Evolutionary conservation across 2,888 invertebrate genomes (phyloP).

Genomic region (Brenthis hecate): DNA sequence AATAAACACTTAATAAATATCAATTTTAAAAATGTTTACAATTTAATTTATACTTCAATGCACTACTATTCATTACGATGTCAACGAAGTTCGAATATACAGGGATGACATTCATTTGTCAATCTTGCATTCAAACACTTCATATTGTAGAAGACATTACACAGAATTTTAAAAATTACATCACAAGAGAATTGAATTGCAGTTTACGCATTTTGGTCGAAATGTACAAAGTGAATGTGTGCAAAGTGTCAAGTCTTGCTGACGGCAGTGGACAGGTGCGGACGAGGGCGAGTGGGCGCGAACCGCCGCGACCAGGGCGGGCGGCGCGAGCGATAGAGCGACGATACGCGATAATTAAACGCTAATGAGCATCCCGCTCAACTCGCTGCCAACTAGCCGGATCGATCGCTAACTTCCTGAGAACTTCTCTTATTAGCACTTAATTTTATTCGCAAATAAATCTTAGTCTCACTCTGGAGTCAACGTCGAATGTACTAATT

Average conservation of each 20-base stretch:
- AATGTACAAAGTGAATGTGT: too few species aligned
- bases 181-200: too few species aligned
- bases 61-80: not conserved
- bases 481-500: conserved; percentile 2
- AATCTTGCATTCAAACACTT: conserved; percentile 19
- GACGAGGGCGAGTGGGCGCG: conserved; percentile 23
- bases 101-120: conserved; percentile 23
- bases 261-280: conserved; percentile 12
- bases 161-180: too few species aligned
- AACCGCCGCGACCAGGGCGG: conserved; percentile 2
- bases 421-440: conserved; percentile 40
- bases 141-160: conserved; percentile 18
- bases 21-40: not conserved
- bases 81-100: conserved; percentile 2
- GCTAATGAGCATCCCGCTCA: conserved; percentile 40
- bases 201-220: too few species aligned
- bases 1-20: not conserved
- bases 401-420: conserved; percentile 35
- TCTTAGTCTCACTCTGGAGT: conserved; percentile 17
- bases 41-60: conserved; percentile 5
- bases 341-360: conserved; percentile 42
- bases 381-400: conserved; percentile 37
- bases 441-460: conserved; percentile 36
- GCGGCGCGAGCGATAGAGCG: not conserved
- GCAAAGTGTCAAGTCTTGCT: too few species aligned